phyloP scores from a whole-genome alignment of 2,888 invertebrate genomes.

The Xiphydria camelus region DNA sequence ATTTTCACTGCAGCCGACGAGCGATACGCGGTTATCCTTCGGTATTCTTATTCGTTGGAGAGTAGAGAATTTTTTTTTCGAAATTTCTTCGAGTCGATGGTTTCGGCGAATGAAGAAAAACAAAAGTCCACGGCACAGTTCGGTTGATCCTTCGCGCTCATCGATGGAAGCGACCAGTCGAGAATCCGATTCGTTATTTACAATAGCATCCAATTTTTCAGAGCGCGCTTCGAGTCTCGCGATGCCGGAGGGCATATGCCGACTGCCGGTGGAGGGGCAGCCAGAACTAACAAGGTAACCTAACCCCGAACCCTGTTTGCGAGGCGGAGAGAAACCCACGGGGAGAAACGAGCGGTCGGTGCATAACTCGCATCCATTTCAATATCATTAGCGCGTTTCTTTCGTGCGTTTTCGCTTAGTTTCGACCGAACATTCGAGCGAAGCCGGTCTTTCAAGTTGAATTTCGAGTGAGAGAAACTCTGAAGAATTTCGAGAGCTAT shows the following conservation, averaged over 20 bases:
- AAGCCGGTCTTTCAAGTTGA: no score
- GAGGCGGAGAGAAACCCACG: constrained; percentile 17
- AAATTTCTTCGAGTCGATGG: no score
- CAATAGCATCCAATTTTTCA: constrained; percentile 41
- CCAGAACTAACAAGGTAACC: constrained; percentile 54
- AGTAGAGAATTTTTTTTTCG: no score
- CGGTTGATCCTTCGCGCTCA: no score
- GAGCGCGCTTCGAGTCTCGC: constrained; percentile 16
- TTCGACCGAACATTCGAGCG: neutral
- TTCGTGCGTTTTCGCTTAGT: constrained; percentile 3
- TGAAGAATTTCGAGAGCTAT: no score
- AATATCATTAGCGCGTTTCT: constrained; percentile 47
- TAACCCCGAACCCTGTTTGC: constrained; percentile 36
- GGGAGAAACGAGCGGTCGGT: constrained; percentile 41
- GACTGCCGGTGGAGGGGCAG: constrained; percentile 39
- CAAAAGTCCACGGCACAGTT: no score
- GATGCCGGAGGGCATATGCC: constrained; percentile 43
- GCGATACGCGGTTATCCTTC: no score
- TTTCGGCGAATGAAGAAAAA: no score
- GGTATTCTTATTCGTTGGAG: no score
- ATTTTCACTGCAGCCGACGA: no score
- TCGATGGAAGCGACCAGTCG: no score
- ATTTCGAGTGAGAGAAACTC: no score
- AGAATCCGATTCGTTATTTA: constrained; percentile 37
- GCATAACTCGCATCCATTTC: constrained; percentile 52